A percentile compares a stretch with the other conserved stretches of the same genome.
These are phyloP conservation scores for Spinus olivaceus DNA, from an alignment of 2,797 vertebrate genomes.

Conservation along the genomic window DNA sequence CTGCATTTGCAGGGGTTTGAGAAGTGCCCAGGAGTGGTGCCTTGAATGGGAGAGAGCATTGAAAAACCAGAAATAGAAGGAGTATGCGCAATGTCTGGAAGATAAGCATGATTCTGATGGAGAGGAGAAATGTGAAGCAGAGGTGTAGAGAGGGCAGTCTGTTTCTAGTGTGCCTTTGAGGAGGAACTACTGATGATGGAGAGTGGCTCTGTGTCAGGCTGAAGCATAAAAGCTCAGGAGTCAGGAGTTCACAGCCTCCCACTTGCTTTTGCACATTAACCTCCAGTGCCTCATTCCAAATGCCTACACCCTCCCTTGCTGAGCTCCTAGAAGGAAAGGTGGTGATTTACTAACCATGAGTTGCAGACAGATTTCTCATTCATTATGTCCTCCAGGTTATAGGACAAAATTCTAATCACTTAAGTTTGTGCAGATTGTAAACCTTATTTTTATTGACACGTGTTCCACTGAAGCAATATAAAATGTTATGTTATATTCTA, in stretches of 20 bases:
- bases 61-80: not conserved
- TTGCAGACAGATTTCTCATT: not conserved
- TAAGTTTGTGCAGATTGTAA: not conserved
- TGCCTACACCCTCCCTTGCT: not conserved
- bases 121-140: not conserved
- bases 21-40: not conserved
- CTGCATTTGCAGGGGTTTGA: not conserved
- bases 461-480: not conserved
- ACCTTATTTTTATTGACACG: not conserved
- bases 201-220: not conserved
- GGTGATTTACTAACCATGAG: not conserved
- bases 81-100: not conserved
- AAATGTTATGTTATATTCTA: not conserved
- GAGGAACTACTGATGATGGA: not conserved
- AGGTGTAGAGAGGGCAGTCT: not conserved
- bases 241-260: not conserved
- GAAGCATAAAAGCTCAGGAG: not conserved
- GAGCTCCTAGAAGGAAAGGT: not conserved
- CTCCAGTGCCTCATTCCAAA: not conserved
- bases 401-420: not conserved
- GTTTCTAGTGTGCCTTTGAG: not conserved
- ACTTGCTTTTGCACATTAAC: not conserved
- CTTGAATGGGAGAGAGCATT: not conserved
- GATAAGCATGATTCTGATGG: not conserved
- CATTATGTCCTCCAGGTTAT: not conserved